Base-by-base conservation (phyloP, 2,113 vertebrate genomes). In the Serilophus lunatus region DNA sequence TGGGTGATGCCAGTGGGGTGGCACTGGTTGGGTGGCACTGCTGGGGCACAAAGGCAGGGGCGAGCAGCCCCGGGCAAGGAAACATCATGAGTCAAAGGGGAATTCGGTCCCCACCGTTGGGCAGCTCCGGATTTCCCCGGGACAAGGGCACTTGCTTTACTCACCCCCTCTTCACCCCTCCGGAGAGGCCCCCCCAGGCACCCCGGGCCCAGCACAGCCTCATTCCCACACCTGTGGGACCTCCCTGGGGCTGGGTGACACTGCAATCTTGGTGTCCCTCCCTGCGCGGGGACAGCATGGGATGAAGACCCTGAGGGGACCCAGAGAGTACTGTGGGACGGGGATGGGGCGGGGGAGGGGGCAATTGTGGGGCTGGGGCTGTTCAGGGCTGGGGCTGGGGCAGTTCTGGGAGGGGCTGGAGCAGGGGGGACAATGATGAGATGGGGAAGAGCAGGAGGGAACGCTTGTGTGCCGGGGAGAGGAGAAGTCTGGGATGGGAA, bases 231-330 rank as follows among this genome's bases (percentile, higher is more conserved):
- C 9, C 26, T 2, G 38, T 7, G 14, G 24, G 36, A 26, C 49
- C 13, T 15, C 44, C 38, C 8, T 0, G 29, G 61, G 31, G 17
- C 45, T 42, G 36, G 4, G 42, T 10, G 53, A 6, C 2, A 5
- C 23, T 13, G 51, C 49, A 14, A 8, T 13, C 13, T 12, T 10
- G 1, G 8, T 12, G 26, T 42, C 23, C 19, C 19, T 26, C 8
- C 4, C 22, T 4, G 13, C 7, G 14, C 8, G 23, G 70, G 57
- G 31, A 57, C 45, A 56, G 17, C 0, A 3, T 1, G 6, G 25
- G 25, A 11, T 8, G 11, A 31, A n/a, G 14, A 47, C 20, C 15
- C 31, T 10, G 49, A 50, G 10, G 12, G 56, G 14, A 72, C 14
- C 3, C 65, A 35, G 23, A 20, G 49, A 10, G 19, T 18, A 18